Evolutionary conservation across 2,113 vertebrate species (phyloP), one percentile per base, ranked within the genome.

Genomic region (Monopterus albus): DNA sequence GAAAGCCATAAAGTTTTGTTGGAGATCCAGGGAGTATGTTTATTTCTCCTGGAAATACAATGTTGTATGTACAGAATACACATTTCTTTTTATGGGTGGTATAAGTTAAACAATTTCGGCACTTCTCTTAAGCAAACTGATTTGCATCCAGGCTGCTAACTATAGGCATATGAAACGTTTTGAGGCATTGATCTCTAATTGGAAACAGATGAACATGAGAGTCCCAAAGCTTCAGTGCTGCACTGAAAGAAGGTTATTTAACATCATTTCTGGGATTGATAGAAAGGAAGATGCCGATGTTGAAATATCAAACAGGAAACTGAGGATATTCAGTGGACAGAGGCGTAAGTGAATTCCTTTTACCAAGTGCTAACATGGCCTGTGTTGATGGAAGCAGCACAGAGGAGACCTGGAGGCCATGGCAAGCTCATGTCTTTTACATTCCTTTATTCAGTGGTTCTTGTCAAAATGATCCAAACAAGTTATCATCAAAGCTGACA

Each of bases 381-480:
- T 49, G 18, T 55, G 11, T 39, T 74, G 70, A 58, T 56, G 62
- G 28, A 56, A 72, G 56, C 17, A 18, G 12, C 31, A 35, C n/a
- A 59, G 57, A 25, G 55, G 33, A 52, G 31, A 60, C 26, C 63
- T 20, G 29, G 11, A 58, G 68, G 63, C 63, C 55, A 35, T 8
- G 15, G n/a, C 21, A 50, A 50, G 20, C 42, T 61, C 38, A 28
- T 72, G 6, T 55, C 50, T 47, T 36, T 51, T 31, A 35, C 39
- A 14, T 28, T 42, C 14, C 39, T 75, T 66, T 53, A 36, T 39
- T 68, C 45, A 17, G 28, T 6, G 26, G 4, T 23, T 64, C 45
- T 45, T 73, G 17, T 80, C 72, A 58, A 69, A 76, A 36, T 11
- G 11, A 53, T 33, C 36, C 53, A 63, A 58, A 65, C 25, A 60